Evolutionary conservation across 1,140 invertebrate genomes (phyloP).

Genomic region (Apis cerana): DNA sequence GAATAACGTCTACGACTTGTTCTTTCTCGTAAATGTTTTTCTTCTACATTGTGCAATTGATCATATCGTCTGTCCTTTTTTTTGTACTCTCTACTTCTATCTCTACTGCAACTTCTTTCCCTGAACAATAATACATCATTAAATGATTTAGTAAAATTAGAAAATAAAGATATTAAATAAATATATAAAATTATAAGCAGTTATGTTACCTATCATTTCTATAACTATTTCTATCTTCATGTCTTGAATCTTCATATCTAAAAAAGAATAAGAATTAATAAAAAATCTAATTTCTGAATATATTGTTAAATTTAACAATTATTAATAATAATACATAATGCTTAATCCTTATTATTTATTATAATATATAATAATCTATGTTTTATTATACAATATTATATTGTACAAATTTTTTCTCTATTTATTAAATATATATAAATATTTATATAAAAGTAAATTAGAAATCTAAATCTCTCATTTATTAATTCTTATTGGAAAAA

Average conservation of each 20-base stretch:
- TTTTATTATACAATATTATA: no score
- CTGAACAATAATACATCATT: background rate
- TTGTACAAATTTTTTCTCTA: no score
- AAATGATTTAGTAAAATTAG: slow-evolving; percentile 4
- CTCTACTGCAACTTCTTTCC: slow-evolving; percentile 21
- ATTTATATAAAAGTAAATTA: background rate
- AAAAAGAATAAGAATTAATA: background rate
- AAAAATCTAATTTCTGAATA: background rate
- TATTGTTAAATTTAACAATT: slow-evolving; percentile 15
- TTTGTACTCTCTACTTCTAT: slow-evolving; percentile 19
- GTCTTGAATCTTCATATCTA: slow-evolving; percentile 28
- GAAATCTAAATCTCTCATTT: slow-evolving; percentile 11
- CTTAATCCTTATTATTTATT: no score
- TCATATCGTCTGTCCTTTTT: slow-evolving; percentile 1
- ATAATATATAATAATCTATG: no score
- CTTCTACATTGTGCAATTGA: background rate
- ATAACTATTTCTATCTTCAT: background rate
- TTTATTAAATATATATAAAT: no score
- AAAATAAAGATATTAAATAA: background rate
- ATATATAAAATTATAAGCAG: background rate
- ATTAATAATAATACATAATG: no score
- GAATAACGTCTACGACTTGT: slow-evolving; percentile 35
- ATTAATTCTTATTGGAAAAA: background rate
- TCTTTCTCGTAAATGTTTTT: background rate
- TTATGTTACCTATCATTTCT: slow-evolving; percentile 42